phyloP scores from a whole-genome alignment of 2,888 invertebrate genomes.

The Dioctria linearis region DNA sequence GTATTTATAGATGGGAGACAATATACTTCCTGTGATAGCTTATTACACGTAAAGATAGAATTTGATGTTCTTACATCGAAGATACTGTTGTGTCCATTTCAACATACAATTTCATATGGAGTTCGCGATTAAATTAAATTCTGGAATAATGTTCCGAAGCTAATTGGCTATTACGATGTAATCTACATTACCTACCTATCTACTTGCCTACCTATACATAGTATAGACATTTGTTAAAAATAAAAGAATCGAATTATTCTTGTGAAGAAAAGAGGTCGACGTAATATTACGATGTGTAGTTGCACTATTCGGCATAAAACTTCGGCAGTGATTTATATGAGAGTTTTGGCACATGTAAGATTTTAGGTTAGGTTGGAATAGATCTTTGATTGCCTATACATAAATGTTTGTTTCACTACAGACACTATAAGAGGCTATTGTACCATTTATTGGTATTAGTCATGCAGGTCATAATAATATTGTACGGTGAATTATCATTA shows the following conservation, averaged over 20 bases:
- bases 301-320: conserved; percentile 20
- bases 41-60: conserved; percentile 44
- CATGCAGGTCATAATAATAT: too few relatives aligned
- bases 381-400: too few relatives aligned
- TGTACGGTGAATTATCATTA: too few relatives aligned
- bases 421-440: too few relatives aligned
- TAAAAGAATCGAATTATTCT: neutral
- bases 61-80: neutral
- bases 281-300: neutral
- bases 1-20: conserved; percentile 57
- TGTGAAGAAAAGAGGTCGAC: neutral
- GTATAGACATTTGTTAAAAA: neutral
- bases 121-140: conserved; percentile 17
- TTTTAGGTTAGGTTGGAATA: too few relatives aligned
- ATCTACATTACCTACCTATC: conserved; percentile 26
- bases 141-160: conserved; percentile 29
- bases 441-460: too few relatives aligned
- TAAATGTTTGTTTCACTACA: too few relatives aligned
- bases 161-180: conserved; percentile 51
- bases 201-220: neutral
- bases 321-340: conserved; percentile 31
- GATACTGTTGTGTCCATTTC: conserved; percentile 48
- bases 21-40: conserved; percentile 56
- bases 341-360: conserved; percentile 22
- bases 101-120: conserved; percentile 23